A percentile compares a stretch with the other conserved stretches of the same genome.
phyloP scores from a whole-genome alignment of 2,113 vertebrate species.

The Laterallus jamaicensis region DNA sequence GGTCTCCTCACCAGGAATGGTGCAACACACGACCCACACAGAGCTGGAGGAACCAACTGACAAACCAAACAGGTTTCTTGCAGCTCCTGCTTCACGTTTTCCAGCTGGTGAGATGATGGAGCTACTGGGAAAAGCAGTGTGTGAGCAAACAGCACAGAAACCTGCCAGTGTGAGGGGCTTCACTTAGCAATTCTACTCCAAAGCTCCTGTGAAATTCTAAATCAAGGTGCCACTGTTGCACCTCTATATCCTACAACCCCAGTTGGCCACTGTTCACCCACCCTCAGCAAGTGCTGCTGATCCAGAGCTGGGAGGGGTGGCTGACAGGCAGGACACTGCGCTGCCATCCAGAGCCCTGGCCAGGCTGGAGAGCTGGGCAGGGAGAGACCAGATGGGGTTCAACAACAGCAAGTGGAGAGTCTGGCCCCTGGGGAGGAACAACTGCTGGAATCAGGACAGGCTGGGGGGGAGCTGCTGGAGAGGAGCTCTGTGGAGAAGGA shows the following conservation, averaged over 20 bases:
- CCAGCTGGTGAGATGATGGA: neutral
- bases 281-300: too few species aligned
- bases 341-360: too few species aligned
- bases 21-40: accelerated
- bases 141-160: neutral
- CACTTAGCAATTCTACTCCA: neutral
- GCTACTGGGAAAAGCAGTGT: neutral
- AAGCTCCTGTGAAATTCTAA: neutral
- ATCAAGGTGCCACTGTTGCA: neutral
- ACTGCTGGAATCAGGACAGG: too few species aligned
- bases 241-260: neutral
- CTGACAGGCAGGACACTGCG: too few species aligned
- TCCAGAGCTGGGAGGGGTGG: too few species aligned
- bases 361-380: too few species aligned
- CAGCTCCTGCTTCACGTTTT: neutral
- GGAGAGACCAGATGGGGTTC: too few species aligned
- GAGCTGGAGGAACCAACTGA: neutral
- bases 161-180: too few species aligned
- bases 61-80: neutral
- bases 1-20: neutral
- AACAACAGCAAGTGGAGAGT: too few species aligned
- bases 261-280: neutral
- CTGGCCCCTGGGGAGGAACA: too few species aligned
- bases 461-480: too few species aligned
- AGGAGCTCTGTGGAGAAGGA: too few species aligned